Evolutionary conservation across 2,888 invertebrate genomes (phyloP), one percentile per base, ranked within the genome.

Genomic region (Sceliomorpha sp.): DNA sequence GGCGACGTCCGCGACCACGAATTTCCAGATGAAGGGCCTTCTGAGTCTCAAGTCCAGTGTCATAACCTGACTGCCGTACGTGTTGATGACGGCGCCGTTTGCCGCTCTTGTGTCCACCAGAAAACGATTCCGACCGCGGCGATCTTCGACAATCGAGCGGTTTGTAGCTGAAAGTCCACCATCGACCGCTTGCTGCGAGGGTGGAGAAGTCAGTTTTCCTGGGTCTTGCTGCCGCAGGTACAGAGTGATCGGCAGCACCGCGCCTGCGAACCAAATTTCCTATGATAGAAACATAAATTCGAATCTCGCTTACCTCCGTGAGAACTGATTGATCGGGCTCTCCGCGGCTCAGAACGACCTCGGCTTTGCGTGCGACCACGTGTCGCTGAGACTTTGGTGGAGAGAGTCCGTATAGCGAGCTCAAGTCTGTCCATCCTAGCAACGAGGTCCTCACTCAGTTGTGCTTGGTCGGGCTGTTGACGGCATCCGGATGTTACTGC

Each of bases 141-240:
- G 29, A n/a, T 29, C 29, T 2, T 7, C 2, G 9, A 29, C 5
- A 7, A 29, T 4, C 2, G 9, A n/a, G 29, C 29, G 29, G 8
- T 29, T 29, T 7, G 6, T n/a, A 29, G n/a, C 2, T 29, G 29
- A n/a, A 4, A 9, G 2, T n/a, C n/a, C 8, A 9, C 29, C 29
- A 2, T 29, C 29, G 29, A 29, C 29, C 29, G 29, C 29, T n/a
- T 29, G 29, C n/a, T n/a, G 9, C 29, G 29, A 29, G n/a, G 4
- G 8, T 9, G 9, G n/a, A 2, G 29, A 5, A 8, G 2, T 9
- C 9, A 29, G 29, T 29, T 29, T 29, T 9, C 29, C 29, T 29
- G 29, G 2, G 8, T 29, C 8, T 29, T 2, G 24, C 3, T 24
- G 24, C 3, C 29, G n/a, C 29, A 29, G n/a, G 7, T 8, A 8